These are phyloP conservation scores for Taphrorychus bicolor DNA, from an alignment of 2,888 invertebrate species.

Conservation along the genomic window DNA sequence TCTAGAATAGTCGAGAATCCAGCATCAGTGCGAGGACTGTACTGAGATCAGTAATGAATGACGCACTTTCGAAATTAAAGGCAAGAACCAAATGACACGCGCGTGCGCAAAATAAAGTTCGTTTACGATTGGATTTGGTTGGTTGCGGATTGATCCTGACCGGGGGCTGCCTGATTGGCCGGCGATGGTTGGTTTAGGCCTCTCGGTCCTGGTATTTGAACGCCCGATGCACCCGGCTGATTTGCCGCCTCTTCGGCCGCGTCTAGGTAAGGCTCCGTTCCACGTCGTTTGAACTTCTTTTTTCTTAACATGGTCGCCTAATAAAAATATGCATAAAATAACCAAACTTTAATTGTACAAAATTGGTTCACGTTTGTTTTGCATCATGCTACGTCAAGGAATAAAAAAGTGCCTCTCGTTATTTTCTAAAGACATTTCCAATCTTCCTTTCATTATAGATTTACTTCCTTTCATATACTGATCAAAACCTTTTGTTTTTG, in stretches of 20 bases:
- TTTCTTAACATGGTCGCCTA: slow-evolving; percentile 99
- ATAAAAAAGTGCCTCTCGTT: too few species aligned
- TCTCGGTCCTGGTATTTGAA: slow-evolving; percentile 59
- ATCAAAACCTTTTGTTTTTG: too few species aligned
- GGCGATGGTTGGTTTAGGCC: background rate
- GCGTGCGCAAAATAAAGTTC: slow-evolving; percentile 2
- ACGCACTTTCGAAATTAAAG: background rate
- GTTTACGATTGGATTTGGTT: slow-evolving; percentile 21
- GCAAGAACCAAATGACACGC: background rate
- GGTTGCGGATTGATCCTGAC: slow-evolving; percentile 6
- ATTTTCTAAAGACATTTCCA: too few species aligned
- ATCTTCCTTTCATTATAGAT: too few species aligned
- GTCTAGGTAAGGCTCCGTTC: slow-evolving; percentile 79
- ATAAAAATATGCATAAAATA: background rate
- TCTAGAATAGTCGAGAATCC: background rate
- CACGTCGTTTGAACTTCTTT: slow-evolving; percentile 97
- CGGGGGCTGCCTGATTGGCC: background rate
- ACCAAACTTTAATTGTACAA: too few species aligned
- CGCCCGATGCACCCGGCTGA: slow-evolving; percentile 71
- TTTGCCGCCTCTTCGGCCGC: slow-evolving; percentile 51
- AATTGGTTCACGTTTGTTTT: too few species aligned
- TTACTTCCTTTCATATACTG: too few species aligned
- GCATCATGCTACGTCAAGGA: too few species aligned
- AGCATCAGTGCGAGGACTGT: background rate
- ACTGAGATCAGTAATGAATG: slow-evolving; percentile 9